Base-by-base conservation (phyloP, 2,797 vertebrate species). In the Chromis chromis region DNA sequence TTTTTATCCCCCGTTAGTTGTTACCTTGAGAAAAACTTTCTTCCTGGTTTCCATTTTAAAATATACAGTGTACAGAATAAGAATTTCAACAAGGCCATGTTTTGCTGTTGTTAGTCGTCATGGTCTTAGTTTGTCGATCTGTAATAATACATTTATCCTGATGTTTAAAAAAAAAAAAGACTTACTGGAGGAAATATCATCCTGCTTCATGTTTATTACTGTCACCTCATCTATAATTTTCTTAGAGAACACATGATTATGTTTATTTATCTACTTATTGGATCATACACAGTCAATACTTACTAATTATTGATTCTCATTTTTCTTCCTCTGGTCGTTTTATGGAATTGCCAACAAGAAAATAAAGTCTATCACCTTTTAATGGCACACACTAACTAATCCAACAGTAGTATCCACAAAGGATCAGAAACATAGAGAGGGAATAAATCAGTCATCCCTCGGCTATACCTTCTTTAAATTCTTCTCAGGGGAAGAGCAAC, bases 391-490 rank as follows among this genome's bases (percentile, higher is more conserved):
- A 42, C 4, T 1, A 19, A n/a, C 5, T 1, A 1, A 19, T n/a
- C 4, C 7, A 49, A 42, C 39, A 5, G 39, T 8, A 42, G 12
- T 13, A 42, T 42, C 16, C 14, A 42, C 14, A 16, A 42, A 36
- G 33, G 33, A 36, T 36, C 33, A 36, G 33, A 42, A 14, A 17
- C 4, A 16, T 42, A 16, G 40, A 42, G 14, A 17, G 3, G 40
- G 14, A 42, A 17, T 42, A 42, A 21, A 48, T 48, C 46, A 53
- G n/a, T 66, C 22, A 28, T 44, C 5, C 39, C 22, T 65, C 53
- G 31, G 48, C 56, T 31, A 21, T 31, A 65, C 21, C 44, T 19
- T 66, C 40, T 55, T 70, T 17, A 64, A 53, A 66, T 36, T 49
- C 64, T 42, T 16, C 40, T 56, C 25, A 21, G 57, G 25, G 25